phyloP scores from a whole-genome alignment of 2,797 vertebrate genomes.

The Anguilla anguilla region DNA sequence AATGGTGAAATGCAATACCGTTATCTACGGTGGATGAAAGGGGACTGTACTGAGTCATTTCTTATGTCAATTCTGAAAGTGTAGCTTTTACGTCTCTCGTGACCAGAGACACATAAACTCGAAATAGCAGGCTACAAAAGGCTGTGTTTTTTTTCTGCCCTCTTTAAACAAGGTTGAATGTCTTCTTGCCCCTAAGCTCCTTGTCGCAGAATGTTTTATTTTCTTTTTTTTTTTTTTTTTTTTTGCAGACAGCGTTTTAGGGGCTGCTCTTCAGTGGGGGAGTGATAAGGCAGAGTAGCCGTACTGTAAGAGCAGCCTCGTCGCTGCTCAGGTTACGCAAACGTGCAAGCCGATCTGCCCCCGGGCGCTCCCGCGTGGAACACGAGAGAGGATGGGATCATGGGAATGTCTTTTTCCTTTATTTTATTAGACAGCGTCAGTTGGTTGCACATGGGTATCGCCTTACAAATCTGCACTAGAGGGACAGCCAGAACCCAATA shows the following conservation, averaged over 20 bases:
- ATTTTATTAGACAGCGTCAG: conserved; percentile 12
- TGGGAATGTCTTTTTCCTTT: conserved; percentile 32
- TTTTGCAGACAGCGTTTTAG: background rate
- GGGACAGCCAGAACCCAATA: background rate
- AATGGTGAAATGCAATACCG: conserved; percentile 35
- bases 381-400: conserved; percentile 36
- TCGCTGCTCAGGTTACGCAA: conserved; percentile 31
- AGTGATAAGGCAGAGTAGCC: background rate
- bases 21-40: conserved; percentile 36
- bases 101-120: background rate
- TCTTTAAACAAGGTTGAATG: conserved; percentile 34
- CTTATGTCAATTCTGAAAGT: conserved; percentile 20
- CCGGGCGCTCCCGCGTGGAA: conserved; percentile 35
- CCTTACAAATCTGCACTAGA: background rate
- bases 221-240: background rate
- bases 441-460: background rate
- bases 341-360: conserved; percentile 24
- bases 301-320: conserved; percentile 27
- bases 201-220: conserved; percentile 7
- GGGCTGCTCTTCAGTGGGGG: background rate
- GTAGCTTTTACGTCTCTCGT: conserved; percentile 12
- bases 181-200: conserved; percentile 39
- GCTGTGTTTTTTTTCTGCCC: conserved; percentile 22
- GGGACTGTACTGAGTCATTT: conserved; percentile 20
- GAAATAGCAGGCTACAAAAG: conserved; percentile 29